phyloP scores from a whole-genome alignment of 2,888 invertebrate genomes.

The Cryptophagus acutangulus region DNA sequence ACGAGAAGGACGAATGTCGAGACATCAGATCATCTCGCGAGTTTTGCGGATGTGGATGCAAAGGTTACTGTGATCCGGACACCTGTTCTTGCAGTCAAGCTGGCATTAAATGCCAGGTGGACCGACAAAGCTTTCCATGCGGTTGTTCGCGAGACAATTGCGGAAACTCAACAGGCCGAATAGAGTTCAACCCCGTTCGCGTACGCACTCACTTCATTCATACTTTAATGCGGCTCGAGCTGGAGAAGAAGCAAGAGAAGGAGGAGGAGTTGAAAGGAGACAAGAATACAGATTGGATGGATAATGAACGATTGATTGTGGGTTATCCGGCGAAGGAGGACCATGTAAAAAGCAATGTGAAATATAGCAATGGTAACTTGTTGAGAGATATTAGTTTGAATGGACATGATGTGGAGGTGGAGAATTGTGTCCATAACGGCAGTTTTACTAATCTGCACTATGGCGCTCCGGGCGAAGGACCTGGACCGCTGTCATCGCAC shows the following conservation, averaged over 20 bases:
- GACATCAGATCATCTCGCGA: conserved; percentile 88
- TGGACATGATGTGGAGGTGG: conserved; percentile 57
- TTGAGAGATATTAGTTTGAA: conserved; percentile 54
- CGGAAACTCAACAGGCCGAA: conserved; percentile 84
- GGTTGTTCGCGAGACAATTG: conserved; percentile 94
- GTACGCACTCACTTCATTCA: conserved; percentile 96
- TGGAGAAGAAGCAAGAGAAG: conserved; percentile 74
- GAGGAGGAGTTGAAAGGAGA: conserved; percentile 48
- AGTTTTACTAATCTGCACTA: conserved; percentile 67
- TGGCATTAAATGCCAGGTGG: conserved; percentile 97
- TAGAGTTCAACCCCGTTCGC: conserved; percentile 93
- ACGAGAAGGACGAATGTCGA: conserved; percentile 91
- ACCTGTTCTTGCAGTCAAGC: conserved; percentile 91
- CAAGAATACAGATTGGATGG: conserved; percentile 53
- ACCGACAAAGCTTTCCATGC: conserved; percentile 93
- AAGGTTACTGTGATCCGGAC: conserved; percentile 91
- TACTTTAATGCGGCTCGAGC: conserved; percentile 86
- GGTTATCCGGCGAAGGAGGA: conserved; percentile 27
- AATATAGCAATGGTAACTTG: conserved; percentile 37
- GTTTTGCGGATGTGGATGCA: conserved; percentile 89
- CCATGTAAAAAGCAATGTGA: conserved; percentile 17
- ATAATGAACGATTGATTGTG: conserved; percentile 45
- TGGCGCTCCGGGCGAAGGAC: conserved; percentile 52
- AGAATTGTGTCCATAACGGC: conserved; percentile 60
- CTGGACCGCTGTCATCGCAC: conserved; percentile 32